These are phyloP conservation scores for Rachycentron canadum DNA, from an alignment of 2,797 vertebrate species.

Conservation along the genomic window DNA sequence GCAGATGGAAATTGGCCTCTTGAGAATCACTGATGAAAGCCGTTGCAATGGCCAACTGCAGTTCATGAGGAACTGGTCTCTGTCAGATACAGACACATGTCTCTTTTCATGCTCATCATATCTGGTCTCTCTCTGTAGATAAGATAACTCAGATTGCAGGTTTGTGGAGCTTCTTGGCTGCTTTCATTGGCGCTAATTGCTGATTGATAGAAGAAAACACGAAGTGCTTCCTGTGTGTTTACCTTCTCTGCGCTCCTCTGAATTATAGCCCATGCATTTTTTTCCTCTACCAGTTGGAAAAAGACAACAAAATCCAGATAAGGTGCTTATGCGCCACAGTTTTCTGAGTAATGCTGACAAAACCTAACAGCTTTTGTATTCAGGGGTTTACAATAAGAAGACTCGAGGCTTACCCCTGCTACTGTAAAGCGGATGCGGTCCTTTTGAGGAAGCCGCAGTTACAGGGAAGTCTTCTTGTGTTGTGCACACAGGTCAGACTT, in stretches of 20 bases:
- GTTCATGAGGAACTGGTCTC: slow-evolving; percentile 48
- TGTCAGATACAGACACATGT: slow-evolving; percentile 50
- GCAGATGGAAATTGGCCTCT: slow-evolving; percentile 70
- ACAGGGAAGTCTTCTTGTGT: slow-evolving; percentile 1
- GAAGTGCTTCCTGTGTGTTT: slow-evolving; percentile 16
- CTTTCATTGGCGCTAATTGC: slow-evolving; percentile 48
- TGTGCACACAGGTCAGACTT: slow-evolving; percentile 18
- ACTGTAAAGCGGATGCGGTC: slow-evolving; percentile 8
- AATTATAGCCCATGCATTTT: slow-evolving; percentile 6
- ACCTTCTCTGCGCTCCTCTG: slow-evolving; percentile 5
- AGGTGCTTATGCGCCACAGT: slow-evolving; percentile 36
- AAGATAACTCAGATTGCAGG: slow-evolving; percentile 56
- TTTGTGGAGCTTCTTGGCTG: slow-evolving; percentile 28
- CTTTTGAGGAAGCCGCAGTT: slow-evolving; percentile 11
- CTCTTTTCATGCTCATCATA: slow-evolving; percentile 49
- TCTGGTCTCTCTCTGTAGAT: slow-evolving; percentile 43
- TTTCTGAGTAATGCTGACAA: slow-evolving; percentile 32
- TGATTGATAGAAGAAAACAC: slow-evolving; percentile 23
- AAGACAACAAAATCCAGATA: slow-evolving; percentile 42
- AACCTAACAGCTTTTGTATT: slow-evolving; percentile 18
- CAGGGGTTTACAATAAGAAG: slow-evolving; percentile 45
- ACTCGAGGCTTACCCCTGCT: slow-evolving; percentile 22
- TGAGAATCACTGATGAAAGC: slow-evolving; percentile 82
- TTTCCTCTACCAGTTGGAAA: slow-evolving; percentile 29
- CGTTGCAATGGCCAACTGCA: slow-evolving; percentile 70